phyloP scores from a whole-genome alignment of 2,113 vertebrate genomes.

The Struthio camelus region DNA sequence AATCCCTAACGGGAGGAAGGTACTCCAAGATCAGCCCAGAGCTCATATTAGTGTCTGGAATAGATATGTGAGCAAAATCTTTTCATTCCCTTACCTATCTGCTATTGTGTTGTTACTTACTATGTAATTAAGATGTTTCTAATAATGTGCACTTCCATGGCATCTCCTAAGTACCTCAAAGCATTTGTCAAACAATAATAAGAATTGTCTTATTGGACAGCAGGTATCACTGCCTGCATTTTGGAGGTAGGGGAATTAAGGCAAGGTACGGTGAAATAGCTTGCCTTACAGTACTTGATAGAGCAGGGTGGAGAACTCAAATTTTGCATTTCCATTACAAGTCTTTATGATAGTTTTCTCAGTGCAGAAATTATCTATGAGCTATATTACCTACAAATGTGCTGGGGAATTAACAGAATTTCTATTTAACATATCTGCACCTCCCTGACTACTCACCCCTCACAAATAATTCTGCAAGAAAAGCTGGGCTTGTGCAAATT shows the following conservation, averaged over 20 bases:
- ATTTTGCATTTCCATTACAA: neutral
- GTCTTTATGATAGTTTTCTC: neutral
- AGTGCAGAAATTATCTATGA: neutral
- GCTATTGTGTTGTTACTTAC: neutral
- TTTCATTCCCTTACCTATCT: neutral
- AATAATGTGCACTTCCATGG: neutral
- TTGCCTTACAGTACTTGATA: neutral
- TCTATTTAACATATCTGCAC: neutral
- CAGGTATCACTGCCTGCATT: neutral
- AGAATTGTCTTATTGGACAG: neutral
- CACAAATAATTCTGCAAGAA: neutral
- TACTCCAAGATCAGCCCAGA: neutral
- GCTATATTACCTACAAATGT: neutral
- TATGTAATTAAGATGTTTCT: neutral
- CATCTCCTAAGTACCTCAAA: neutral
- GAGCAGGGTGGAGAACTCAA: neutral
- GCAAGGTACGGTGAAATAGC: neutral
- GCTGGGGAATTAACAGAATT: neutral
- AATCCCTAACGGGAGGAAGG: neutral
- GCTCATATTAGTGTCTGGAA: neutral
- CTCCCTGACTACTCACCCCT: neutral
- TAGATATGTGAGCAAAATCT: neutral
- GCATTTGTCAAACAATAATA: neutral
- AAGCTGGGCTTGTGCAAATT: neutral
- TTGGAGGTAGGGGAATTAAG: neutral